phyloP scores from a whole-genome alignment of 1,140 invertebrate species.

The Drosophila arawakana region DNA sequence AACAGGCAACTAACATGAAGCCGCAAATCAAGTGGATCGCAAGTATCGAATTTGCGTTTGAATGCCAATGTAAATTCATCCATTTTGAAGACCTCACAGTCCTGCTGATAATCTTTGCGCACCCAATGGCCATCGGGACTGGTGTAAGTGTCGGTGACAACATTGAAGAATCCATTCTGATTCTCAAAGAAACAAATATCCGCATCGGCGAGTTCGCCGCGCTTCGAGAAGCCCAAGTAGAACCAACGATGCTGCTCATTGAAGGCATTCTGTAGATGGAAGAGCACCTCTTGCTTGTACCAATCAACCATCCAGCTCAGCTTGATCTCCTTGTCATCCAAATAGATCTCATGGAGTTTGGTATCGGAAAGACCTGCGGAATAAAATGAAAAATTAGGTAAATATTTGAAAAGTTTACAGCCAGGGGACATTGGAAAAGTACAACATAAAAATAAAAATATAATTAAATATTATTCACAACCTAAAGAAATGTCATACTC shows the following conservation, averaged over 20 bases:
- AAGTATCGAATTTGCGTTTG: constrained; percentile 94
- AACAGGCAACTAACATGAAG: constrained; percentile 89
- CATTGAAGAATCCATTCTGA: constrained; percentile 81
- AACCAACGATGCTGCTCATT: constrained; percentile 88
- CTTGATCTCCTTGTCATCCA: constrained; percentile 83
- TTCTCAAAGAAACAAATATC: constrained; percentile 93
- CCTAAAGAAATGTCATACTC: too few relatives aligned
- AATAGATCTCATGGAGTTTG: constrained; percentile 78
- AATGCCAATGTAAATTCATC: constrained; percentile 89
- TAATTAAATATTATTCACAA: too few relatives aligned
- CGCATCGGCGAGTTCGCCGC: constrained; percentile 90
- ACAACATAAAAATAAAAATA: too few relatives aligned
- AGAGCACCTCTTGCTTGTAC: constrained; percentile 84
- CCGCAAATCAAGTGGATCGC: constrained; percentile 94
- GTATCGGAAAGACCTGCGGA: constrained; percentile 77
- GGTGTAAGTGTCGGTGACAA: constrained; percentile 88
- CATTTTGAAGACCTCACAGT: constrained; percentile 90
- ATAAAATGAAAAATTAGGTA: too few relatives aligned
- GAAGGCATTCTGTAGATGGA: constrained; percentile 83
- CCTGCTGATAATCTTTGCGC: constrained; percentile 90
- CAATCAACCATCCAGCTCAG: constrained; percentile 84
- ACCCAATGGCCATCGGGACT: constrained; percentile 88
- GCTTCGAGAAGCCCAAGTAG: constrained; percentile 96
- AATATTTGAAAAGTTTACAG: too few relatives aligned
- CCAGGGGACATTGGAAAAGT: too few relatives aligned